These are phyloP conservation scores for Cheirogaleus medius DNA, from an alignment of 2,113 vertebrate genomes.

Conservation along the genomic window DNA sequence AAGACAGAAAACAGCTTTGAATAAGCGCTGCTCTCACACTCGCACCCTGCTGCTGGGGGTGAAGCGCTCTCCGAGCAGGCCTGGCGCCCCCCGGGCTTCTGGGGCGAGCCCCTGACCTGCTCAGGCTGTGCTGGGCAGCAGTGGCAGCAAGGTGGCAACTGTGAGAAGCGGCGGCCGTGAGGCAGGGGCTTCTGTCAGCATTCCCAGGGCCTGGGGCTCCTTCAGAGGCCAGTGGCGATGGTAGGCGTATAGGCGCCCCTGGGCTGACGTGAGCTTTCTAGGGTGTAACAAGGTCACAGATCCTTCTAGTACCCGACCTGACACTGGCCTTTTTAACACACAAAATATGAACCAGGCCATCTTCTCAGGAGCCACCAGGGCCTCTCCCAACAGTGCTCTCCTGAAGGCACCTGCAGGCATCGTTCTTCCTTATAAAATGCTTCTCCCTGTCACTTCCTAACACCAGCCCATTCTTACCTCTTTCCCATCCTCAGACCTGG, in stretches of 20 bases:
- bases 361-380: not conserved
- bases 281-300: not conserved
- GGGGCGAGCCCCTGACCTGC: not conserved
- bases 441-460: not conserved
- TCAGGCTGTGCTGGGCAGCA: not conserved
- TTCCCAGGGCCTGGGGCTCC: not conserved
- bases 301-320: not conserved
- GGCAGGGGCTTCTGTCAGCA: not conserved
- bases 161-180: not conserved
- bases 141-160: not conserved
- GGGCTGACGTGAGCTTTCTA: not conserved
- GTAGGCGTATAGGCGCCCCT: not conserved
- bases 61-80: not conserved
- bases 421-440: not conserved
- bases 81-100: not conserved
- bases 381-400: not conserved
- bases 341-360: not conserved
- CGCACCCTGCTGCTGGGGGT: not conserved
- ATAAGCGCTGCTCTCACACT: not conserved
- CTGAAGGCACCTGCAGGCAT: not conserved
- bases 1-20: slow-evolving; percentile 8
- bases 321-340: not conserved
- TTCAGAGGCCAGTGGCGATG: not conserved
- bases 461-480: not conserved
- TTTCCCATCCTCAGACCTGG: not conserved